Conservation (phyloP, 1,140 invertebrate genomes). For the Acarapis woodi region DNA sequence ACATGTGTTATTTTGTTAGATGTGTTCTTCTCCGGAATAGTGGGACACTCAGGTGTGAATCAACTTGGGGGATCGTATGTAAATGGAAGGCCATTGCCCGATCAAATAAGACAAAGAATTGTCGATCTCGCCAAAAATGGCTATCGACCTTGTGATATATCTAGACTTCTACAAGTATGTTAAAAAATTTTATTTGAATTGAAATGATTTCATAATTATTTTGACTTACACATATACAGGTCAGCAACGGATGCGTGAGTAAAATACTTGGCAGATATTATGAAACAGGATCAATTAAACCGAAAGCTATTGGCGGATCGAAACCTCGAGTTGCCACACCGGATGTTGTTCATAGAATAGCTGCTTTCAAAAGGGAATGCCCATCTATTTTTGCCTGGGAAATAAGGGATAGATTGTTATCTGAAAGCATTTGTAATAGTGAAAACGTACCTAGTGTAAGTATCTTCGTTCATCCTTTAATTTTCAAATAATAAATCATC, state of each 20-base stretch:
- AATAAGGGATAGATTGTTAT: conserved; percentile 73
- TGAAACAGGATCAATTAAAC: conserved; percentile 88
- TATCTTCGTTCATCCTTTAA: conserved; percentile 16
- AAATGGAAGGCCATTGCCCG: conserved; percentile 77
- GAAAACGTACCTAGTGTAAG: conserved; percentile 99
- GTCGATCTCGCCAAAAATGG: conserved; percentile 89
- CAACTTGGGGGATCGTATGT: conserved; percentile 94
- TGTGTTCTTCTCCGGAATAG: background rate
- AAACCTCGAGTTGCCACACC: conserved; percentile 86
- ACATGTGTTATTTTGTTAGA: background rate
- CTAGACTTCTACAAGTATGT: conserved; percentile 64
- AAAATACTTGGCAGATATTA: conserved; percentile 89
- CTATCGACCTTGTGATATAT: conserved; percentile 89
- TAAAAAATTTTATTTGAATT: background rate
- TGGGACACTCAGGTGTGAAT: conserved; percentile 83
- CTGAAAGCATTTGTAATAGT: conserved; percentile 87
- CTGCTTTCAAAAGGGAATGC: conserved; percentile 79
- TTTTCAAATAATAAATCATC: background rate
- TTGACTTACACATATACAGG: conserved; percentile 3
- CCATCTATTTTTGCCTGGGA: conserved; percentile 97
- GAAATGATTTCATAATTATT: background rate
- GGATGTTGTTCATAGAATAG: conserved; percentile 72
- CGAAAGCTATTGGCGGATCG: conserved; percentile 74
- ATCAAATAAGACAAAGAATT: conserved; percentile 74
- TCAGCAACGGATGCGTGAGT: conserved; percentile 73